Conservation (phyloP, 2,888 invertebrate genomes). For the Pteria penguin region DNA sequence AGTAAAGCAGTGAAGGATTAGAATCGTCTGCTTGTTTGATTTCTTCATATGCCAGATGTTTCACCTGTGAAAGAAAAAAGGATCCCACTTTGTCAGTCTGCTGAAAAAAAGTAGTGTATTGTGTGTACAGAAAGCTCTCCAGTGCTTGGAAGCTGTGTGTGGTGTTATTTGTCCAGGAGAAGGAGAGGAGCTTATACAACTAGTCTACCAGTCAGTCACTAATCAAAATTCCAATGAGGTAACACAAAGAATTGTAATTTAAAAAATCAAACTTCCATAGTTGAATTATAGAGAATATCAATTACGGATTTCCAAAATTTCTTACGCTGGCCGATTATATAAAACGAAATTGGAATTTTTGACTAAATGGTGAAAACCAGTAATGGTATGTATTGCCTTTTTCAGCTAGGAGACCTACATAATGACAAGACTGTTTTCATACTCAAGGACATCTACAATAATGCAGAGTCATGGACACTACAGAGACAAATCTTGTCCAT, state of each 20-base stretch:
- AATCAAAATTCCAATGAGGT: too few species aligned
- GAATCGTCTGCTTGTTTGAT: too few species aligned
- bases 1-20: too few species aligned
- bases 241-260: too few species aligned
- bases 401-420: background rate
- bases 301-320: too few species aligned
- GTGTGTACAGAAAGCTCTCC: constrained; percentile 2
- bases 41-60: too few species aligned
- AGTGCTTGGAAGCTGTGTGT: background rate
- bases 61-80: constrained; percentile 9
- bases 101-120: background rate
- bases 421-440: background rate
- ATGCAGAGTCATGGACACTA: constrained; percentile 9
- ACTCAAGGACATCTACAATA: constrained; percentile 7
- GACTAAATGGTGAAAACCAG: background rate
- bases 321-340: too few species aligned
- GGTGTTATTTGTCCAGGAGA: constrained; percentile 11
- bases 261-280: too few species aligned
- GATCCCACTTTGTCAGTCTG: background rate
- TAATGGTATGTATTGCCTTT: background rate
- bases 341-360: background rate
- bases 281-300: too few species aligned
- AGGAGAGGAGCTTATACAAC: background rate
- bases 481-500: constrained; percentile 11
- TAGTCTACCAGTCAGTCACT: background rate